These are phyloP conservation scores for Hydroisotoma schaefferi DNA, from an alignment of 2,888 invertebrate genomes.

Conservation along the genomic window DNA sequence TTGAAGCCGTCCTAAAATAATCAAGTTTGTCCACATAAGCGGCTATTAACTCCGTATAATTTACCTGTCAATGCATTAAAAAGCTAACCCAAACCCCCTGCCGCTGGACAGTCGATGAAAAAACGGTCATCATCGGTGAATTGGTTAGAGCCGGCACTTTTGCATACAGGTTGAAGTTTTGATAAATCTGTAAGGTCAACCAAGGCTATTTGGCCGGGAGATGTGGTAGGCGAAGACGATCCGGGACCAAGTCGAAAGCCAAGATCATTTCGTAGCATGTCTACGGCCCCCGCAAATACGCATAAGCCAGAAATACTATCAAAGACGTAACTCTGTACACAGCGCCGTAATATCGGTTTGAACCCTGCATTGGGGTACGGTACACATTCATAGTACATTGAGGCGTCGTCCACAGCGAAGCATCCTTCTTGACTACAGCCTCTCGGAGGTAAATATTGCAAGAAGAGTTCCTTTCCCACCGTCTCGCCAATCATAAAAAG, in stretches of 20 bases:
- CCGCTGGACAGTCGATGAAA: constrained; percentile 20
- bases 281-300: constrained; percentile 21
- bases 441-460: background rate
- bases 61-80: too few relatives aligned
- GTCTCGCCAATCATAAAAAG: constrained; percentile 8
- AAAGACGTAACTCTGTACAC: constrained; percentile 30
- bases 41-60: too few relatives aligned
- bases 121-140: constrained; percentile 37
- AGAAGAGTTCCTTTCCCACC: background rate
- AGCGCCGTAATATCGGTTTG: constrained; percentile 16
- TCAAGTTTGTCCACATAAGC: background rate
- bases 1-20: constrained; percentile 27
- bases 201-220: constrained; percentile 10
- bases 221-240: background rate
- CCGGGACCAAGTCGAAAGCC: constrained; percentile 30
- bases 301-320: constrained; percentile 22
- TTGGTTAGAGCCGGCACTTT: constrained; percentile 11
- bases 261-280: constrained; percentile 27
- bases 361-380: constrained; percentile 7
- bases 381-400: constrained; percentile 24
- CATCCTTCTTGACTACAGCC: background rate
- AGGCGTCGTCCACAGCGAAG: constrained; percentile 15
- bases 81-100: too few relatives aligned
- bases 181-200: constrained; percentile 20
- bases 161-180: constrained; percentile 17